Conservation (phyloP, 2,797 vertebrate genomes). For the Aeoliscus strigatus region DNA sequence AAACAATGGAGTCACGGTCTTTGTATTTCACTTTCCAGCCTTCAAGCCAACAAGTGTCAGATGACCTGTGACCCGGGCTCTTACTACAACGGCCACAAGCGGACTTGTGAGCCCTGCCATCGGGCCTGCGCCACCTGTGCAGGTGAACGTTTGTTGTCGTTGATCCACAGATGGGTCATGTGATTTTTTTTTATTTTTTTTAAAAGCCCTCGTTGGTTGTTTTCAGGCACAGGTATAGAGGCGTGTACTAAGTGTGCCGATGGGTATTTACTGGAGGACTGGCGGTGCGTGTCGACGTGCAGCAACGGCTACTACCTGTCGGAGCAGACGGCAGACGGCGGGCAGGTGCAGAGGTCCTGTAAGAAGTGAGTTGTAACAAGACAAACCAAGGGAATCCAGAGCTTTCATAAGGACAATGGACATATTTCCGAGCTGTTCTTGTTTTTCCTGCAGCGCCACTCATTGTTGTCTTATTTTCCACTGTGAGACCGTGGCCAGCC, state of each 20-base stretch:
- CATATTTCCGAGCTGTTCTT: too few relatives aligned
- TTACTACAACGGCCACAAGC: constrained; percentile 85
- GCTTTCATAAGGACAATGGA: too few relatives aligned
- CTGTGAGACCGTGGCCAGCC: too few relatives aligned
- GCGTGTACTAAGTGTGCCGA: constrained; percentile 89
- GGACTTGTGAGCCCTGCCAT: constrained; percentile 90
- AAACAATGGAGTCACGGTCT: too few relatives aligned
- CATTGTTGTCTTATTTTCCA: too few relatives aligned
- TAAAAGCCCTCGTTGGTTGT: too few relatives aligned
- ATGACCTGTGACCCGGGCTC: constrained; percentile 85
- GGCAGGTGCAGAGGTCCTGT: constrained; percentile 82
- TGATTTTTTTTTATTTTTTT: neutral
- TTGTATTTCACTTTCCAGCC: constrained; percentile 70
- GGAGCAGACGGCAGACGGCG: constrained; percentile 79
- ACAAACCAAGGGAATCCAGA: too few relatives aligned
- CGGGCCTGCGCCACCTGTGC: constrained; percentile 89
- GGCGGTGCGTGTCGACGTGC: constrained; percentile 86
- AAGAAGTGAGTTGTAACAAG: constrained; percentile 83
- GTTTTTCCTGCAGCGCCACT: too few relatives aligned
- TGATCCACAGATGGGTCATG: too few relatives aligned
- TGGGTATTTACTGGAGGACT: constrained; percentile 88
- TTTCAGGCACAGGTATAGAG: constrained; percentile 85
- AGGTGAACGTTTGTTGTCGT: constrained; percentile 78
- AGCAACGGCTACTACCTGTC: constrained; percentile 83
- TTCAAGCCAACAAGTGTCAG: constrained; percentile 87